These are phyloP conservation scores for sheep (Ovis aries) DNA, from an alignment of 2,113 vertebrate species.

Conservation along the genomic window ARS-UI_Ramb_v3.0 NC_056061.1:21725001-21725500, in stretches of 20 bases:
- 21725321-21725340: not conserved
- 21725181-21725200: not conserved
- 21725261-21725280: not conserved
- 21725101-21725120: not conserved
- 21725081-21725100: not conserved
- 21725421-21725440: not conserved
- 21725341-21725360: not conserved
- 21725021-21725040: not conserved
- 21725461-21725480: not conserved
- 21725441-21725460: not conserved
- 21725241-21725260: not conserved
- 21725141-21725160: not conserved
- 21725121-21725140: not conserved
- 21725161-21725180: not conserved
- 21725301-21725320: not conserved
- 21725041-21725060: not conserved
- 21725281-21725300: not conserved
- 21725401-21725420: not conserved
- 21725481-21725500: not conserved
- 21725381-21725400: not conserved
- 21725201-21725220: not conserved
- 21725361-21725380: not conserved
- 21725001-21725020: not conserved
- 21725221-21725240: not conserved
- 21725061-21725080: conserved; percentile 29